These are phyloP conservation scores for Mnemiopsis leidyi DNA, from an alignment of 37 sponge, comb jelly and placozoan species.

Conservation along the genomic window DNA sequence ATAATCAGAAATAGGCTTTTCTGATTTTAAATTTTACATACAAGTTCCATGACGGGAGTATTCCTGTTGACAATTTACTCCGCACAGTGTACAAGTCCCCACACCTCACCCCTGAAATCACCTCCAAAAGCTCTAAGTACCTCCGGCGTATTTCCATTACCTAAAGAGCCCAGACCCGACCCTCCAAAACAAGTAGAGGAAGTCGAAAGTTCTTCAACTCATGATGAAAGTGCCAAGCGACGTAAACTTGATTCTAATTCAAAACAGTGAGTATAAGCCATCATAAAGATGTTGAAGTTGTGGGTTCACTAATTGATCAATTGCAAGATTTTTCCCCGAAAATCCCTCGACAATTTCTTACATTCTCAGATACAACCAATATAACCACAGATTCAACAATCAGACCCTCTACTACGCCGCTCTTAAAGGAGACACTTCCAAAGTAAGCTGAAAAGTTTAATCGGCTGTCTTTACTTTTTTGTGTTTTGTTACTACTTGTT, in stretches of 20 bases:
- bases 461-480: too few relatives aligned
- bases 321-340: neutral
- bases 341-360: neutral
- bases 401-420: slow-evolving; percentile 63
- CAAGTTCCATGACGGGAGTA: too few relatives aligned
- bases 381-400: slow-evolving; percentile 60
- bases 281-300: neutral
- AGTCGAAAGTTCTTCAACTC: neutral
- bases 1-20: too few relatives aligned
- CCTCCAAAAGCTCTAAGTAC: neutral
- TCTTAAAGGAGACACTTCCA: slow-evolving; percentile 37
- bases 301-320: too few relatives aligned
- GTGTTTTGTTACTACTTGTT: too few relatives aligned
- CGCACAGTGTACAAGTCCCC: neutral
- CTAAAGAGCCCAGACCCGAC: neutral
- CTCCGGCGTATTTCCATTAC: neutral
- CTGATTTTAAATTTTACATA: too few relatives aligned
- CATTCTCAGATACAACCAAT: neutral
- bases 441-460: neutral
- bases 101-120: neutral
- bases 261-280: neutral
- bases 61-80: too few relatives aligned
- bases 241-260: slow-evolving; percentile 19
- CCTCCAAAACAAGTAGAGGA: neutral
- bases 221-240: neutral